Evolutionary conservation across 2,797 vertebrate species (phyloP).

Genomic region (Strix occidentalis): DNA sequence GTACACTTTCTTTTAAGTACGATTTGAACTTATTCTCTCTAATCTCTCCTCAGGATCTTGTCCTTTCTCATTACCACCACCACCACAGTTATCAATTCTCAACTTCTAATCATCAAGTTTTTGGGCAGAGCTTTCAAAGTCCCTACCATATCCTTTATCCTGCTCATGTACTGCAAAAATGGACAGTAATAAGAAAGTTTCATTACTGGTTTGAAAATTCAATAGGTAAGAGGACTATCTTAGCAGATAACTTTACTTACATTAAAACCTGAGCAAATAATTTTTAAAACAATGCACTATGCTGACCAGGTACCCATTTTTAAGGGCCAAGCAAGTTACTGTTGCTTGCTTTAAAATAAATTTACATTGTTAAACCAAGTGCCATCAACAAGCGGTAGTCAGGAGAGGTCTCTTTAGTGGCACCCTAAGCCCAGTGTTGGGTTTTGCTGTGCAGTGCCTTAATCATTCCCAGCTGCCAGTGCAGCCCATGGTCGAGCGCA

Average conservation of each 20-base stretch:
- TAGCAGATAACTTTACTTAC: neutral
- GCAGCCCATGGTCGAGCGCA: accelerated
- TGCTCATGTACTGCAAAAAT: neutral
- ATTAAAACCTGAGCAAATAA: neutral
- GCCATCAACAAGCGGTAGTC: neutral
- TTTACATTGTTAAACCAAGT: neutral
- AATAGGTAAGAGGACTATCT: neutral
- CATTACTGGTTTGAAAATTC: neutral
- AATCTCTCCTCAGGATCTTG: neutral
- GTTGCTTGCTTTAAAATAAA: neutral
- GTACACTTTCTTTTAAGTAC: neutral
- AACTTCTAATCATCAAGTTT: neutral
- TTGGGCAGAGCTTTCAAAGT: neutral
- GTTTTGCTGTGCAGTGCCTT: neutral
- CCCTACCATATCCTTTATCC: neutral
- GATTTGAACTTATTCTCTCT: neutral
- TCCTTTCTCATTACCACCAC: neutral
- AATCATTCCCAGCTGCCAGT: neutral
- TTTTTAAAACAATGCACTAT: neutral
- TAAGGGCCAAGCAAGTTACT: neutral
- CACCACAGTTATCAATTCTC: neutral
- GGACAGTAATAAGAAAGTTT: neutral
- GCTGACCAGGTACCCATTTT: neutral
- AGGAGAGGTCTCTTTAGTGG: neutral
- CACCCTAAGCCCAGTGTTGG: neutral